phyloP scores from a whole-genome alignment of 2,113 vertebrate species.

The Rhinolophus sinicus region DNA sequence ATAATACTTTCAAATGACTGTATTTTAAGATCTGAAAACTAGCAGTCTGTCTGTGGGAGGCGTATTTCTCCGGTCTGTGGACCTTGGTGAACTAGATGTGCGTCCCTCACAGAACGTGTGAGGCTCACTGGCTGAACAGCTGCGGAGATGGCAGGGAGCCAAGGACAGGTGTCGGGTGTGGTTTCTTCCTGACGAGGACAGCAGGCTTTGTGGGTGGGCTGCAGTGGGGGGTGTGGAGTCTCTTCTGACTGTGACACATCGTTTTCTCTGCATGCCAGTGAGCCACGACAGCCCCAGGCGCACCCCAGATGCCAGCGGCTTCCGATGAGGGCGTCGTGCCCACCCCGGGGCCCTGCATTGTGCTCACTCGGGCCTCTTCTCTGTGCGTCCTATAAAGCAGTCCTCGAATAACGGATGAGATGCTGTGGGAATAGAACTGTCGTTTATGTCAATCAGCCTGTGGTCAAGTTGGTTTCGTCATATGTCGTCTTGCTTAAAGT shows the following conservation, averaged over 20 bases:
- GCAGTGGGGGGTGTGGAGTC: background rate
- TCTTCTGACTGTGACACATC: background rate
- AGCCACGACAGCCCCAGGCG: background rate
- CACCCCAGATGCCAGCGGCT: too few relatives aligned
- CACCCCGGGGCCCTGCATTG: background rate
- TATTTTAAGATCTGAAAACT: background rate
- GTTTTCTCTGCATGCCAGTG: background rate
- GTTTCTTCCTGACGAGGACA: background rate
- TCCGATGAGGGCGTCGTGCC: background rate
- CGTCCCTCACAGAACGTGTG: background rate
- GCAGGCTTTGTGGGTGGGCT: background rate
- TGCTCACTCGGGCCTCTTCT: background rate
- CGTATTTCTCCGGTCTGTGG: background rate
- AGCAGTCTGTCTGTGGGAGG: background rate
- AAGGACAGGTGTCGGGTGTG: background rate
- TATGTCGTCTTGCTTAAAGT: background rate
- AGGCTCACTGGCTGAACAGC: background rate
- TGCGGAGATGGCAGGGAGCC: background rate
- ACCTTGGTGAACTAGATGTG: background rate
- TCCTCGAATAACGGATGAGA: background rate
- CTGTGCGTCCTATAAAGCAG: background rate
- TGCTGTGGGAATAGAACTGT: background rate
- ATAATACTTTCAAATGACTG: background rate
- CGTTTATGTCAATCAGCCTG: too few relatives aligned
- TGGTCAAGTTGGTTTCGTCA: too few relatives aligned